These are phyloP conservation scores for Eilema depressum DNA, from an alignment of 2,888 invertebrate genomes.

Conservation along the genomic window DNA sequence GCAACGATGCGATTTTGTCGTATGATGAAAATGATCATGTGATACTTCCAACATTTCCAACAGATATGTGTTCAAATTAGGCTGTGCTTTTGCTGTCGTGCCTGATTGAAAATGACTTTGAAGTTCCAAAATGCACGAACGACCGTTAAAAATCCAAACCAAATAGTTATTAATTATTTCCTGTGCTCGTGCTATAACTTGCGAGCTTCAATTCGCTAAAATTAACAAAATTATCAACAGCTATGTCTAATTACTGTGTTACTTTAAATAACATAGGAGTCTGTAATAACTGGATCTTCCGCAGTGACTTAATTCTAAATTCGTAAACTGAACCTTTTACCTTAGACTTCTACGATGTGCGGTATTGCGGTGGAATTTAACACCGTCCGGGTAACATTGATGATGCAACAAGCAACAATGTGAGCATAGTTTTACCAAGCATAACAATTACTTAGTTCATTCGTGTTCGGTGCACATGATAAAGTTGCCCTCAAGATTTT, in stretches of 20 bases:
- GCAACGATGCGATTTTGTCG: not conserved
- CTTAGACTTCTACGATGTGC: not conserved
- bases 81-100: not conserved
- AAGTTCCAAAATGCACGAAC: too few species aligned
- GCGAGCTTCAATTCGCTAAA: not conserved
- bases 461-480: not conserved
- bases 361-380: not conserved
- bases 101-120: too few species aligned
- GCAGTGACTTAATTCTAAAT: not conserved
- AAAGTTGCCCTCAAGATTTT: not conserved
- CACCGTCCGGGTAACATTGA: not conserved
- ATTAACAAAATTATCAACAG: not conserved
- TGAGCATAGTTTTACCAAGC: not conserved
- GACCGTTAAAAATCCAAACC: too few species aligned
- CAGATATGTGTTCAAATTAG: not conserved
- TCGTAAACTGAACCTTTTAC: not conserved
- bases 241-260: not conserved
- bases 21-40: not conserved
- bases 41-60: not conserved
- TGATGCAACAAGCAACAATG: not conserved
- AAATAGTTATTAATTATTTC: too few species aligned
- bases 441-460: not conserved
- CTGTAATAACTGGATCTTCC: not conserved
- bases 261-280: too few species aligned
- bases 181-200: not conserved